Base-by-base conservation (phyloP, 2,888 invertebrate species). In the Alloscopus bannaensis region DNA sequence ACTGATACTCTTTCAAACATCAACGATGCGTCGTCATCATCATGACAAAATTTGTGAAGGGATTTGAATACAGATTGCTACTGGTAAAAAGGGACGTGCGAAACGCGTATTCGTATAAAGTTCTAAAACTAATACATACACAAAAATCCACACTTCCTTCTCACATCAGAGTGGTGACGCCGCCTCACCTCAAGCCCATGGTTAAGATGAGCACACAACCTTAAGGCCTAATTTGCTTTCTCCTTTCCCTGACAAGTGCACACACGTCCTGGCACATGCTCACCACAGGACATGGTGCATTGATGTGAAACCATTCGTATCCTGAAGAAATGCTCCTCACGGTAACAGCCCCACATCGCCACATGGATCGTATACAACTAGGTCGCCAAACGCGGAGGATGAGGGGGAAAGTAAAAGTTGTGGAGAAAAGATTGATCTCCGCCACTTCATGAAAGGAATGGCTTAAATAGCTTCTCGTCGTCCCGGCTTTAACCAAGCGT, bases 151-250 rank as follows among this genome's bases (percentile, higher is more conserved):
- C 55, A 55, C 6, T 55, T 55, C 26, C 24, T 55, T 26, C n/a
- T 26, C 55, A 8, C 26, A 3, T 8, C 31, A 59, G 29, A n/a
- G 42, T 13, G n/a, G 16, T 68, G 36, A 20, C 40, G 42, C 60
- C 60, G 45, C 28, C n/a, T 72, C 29, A 59, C 62, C 71, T 45
- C 65, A 42, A 26, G 28, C 8, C 29, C 50, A 29, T 66, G 66
- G 36, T 26, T 62, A 62, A 68, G 68, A 76, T 76, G 76, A 76
- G 68, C 16, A 60, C n/a, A n/a, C 68, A 68, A 68, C 50, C 76
- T 11, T 24, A 8, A 76, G 60, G 76, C 69, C 69, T 77, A 77
- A 77, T 77, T 77, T 69, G 60, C 68, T 60, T 50, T 55, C 45
- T 40, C 26, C 64, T 64, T n/a, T 8, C 47, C 13, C 65, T n/a